Evolutionary conservation across 2,113 vertebrate species (phyloP).

Genomic region (Peromyscus leucopus): DNA sequence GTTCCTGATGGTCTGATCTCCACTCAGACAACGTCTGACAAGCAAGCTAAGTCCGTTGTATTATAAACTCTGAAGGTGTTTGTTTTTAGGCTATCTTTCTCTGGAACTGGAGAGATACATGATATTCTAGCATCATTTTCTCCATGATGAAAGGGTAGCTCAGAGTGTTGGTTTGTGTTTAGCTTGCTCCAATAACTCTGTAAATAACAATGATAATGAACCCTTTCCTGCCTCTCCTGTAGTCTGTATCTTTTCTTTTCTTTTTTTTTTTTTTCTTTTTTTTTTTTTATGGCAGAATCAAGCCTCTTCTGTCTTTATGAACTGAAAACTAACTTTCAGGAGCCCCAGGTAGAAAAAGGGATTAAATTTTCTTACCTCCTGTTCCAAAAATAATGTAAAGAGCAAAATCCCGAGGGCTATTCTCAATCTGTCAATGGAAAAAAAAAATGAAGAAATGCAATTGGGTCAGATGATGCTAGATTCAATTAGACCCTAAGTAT

Average conservation of each 20-base stretch:
- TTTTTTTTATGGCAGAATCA: background rate
- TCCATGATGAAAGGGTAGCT: background rate
- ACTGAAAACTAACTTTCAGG: background rate
- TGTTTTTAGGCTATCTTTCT: background rate
- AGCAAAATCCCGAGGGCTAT: conserved; percentile 94
- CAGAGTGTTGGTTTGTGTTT: background rate
- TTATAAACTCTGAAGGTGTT: background rate
- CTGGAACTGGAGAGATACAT: background rate
- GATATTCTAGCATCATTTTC: background rate
- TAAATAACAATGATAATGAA: background rate
- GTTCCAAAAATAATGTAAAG: conserved; percentile 94
- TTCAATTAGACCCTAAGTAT: background rate
- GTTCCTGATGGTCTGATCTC: background rate
- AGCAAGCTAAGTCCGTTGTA: background rate
- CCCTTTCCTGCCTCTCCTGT: background rate
- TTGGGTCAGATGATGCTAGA: conserved; percentile 26
- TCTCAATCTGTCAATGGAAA: conserved; percentile 91
- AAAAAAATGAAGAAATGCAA: conserved; percentile 44
- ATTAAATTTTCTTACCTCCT: conserved; percentile 89
- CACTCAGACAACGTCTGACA: background rate
- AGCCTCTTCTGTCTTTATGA: background rate
- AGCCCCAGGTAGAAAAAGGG: background rate
- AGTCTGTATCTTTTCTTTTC: background rate
- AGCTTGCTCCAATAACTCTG: background rate
- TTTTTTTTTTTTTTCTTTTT: too few relatives aligned